A percentile compares a stretch with the other conserved stretches of the same genome.
Conservation (phyloP, 2,888 invertebrate genomes). For the Acrobeloides nanus region DNA sequence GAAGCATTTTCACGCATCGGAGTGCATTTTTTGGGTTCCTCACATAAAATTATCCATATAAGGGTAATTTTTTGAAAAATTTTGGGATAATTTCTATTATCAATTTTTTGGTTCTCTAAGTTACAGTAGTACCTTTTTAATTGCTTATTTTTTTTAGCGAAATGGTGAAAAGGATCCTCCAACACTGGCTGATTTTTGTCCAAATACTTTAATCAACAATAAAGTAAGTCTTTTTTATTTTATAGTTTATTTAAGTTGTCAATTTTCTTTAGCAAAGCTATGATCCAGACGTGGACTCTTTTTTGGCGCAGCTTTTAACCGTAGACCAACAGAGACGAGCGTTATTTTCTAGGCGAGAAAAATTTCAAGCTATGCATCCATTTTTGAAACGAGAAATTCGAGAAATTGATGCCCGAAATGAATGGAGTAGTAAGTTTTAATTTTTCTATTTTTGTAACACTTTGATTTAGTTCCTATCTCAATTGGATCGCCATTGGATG, state of each 20-base stretch:
- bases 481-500: not conserved
- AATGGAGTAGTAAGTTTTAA: slow-evolving; percentile 12
- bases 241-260: no score
- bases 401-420: not conserved
- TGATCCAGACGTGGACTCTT: slow-evolving; percentile 14
- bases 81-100: slow-evolving; percentile 5
- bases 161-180: slow-evolving; percentile 8
- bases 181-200: slow-evolving; percentile 15
- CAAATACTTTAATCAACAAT: slow-evolving; percentile 8
- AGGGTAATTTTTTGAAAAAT: not conserved
- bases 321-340: slow-evolving; percentile 4
- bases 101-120: slow-evolving; percentile 1
- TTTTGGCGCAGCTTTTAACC: slow-evolving; percentile 11
- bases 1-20: no score
- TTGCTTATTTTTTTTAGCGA: slow-evolving; percentile 6
- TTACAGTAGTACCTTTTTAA: no score
- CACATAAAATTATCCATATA: not conserved
- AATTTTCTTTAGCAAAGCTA: slow-evolving; percentile 11
- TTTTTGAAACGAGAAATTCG: slow-evolving; percentile 7
- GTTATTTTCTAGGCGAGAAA: not conserved
- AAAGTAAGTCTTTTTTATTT: not conserved
- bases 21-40: no score
- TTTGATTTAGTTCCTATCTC: no score
- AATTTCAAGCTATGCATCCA: slow-evolving; percentile 13
- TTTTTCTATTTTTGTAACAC: no score